phyloP scores from a whole-genome alignment of 2,113 vertebrate genomes.

The Danio rerio region GRCz12tu NC_133191.1:918501-919000 shows the following conservation, averaged over 20 bases:
- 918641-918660: slow-evolving; percentile 65
- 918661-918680: slow-evolving; percentile 58
- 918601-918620: slow-evolving; percentile 53
- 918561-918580: no score
- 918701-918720: slow-evolving; percentile 55
- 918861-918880: neutral
- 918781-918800: slow-evolving; percentile 46
- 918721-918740: slow-evolving; percentile 19
- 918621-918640: slow-evolving; percentile 64
- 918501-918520: no score
- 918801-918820: slow-evolving; percentile 62
- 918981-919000: neutral
- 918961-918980: neutral
- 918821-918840: slow-evolving; percentile 64
- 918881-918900: neutral
- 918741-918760: slow-evolving; percentile 17
- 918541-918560: no score
- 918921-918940: neutral
- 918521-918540: neutral
- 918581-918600: neutral
- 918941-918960: neutral
- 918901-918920: neutral
- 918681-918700: slow-evolving; percentile 60
- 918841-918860: slow-evolving; percentile 47
- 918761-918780: slow-evolving; percentile 24